Evolutionary conservation across 2,797 vertebrate species (phyloP).

Genomic region (Sebastiscus tertius): DNA sequence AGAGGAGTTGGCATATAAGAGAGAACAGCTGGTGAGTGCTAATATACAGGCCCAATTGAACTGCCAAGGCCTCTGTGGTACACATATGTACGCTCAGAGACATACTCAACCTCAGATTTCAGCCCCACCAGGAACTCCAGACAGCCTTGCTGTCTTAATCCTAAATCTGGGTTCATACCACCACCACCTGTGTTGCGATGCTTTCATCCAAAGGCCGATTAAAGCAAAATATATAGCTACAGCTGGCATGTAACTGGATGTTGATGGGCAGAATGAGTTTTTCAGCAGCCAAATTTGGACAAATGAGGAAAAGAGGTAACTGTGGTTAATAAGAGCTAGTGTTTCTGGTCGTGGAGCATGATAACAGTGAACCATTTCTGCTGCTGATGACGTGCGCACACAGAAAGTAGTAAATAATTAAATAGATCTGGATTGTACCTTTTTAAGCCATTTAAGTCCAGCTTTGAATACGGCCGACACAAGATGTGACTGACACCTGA

Average conservation of each 20-base stretch:
- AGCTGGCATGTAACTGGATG: conserved; percentile 8
- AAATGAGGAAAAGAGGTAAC: conserved; percentile 16
- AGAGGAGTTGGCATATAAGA: conserved; percentile 62
- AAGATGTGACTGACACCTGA: not conserved
- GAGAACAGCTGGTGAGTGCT: conserved; percentile 72
- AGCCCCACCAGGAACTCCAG: conserved; percentile 43
- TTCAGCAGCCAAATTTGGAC: not conserved
- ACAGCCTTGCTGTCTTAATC: conserved; percentile 51
- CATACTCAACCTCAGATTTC: conserved; percentile 28
- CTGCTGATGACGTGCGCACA: not conserved
- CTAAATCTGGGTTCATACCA: conserved; percentile 49
- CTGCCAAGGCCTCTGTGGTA: conserved; percentile 48
- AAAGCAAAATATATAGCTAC: conserved; percentile 29
- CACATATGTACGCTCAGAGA: conserved; percentile 39
- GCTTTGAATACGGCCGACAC: not conserved
- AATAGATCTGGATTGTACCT: not conserved
- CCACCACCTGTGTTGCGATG: conserved; percentile 39
- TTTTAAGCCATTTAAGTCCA: not conserved
- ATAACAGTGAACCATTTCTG: not conserved
- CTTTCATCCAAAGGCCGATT: conserved; percentile 24
- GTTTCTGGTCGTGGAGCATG: not conserved
- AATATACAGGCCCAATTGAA: conserved; percentile 56
- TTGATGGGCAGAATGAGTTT: conserved; percentile 2
- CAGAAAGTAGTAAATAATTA: not conserved
- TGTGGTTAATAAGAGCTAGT: not conserved